A percentile compares a stretch with the other conserved stretches of the same genome.
phyloP scores from a whole-genome alignment of 2,113 vertebrate genomes.

The Mustela lutreola region DNA sequence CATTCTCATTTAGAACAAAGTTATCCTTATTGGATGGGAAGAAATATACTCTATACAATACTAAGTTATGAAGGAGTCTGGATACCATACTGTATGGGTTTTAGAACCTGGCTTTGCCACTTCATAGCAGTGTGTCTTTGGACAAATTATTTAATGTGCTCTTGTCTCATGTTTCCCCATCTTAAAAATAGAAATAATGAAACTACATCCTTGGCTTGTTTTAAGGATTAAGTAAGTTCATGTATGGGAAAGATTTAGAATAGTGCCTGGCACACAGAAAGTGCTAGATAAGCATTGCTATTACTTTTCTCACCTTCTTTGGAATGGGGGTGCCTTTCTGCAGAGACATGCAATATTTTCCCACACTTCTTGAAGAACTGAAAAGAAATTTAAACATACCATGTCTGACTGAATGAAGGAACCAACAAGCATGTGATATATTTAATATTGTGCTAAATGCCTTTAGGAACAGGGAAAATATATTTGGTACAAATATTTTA shows the following conservation, averaged over 20 bases:
- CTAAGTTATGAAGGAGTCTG: neutral
- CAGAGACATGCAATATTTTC: neutral
- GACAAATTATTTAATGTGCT: neutral
- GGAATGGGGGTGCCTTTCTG: neutral
- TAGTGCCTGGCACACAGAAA: neutral
- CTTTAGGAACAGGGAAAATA: conserved; percentile 52
- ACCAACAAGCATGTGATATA: neutral
- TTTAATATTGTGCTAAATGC: conserved; percentile 66
- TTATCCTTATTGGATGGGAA: neutral
- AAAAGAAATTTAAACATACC: conserved; percentile 65
- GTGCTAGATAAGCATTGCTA: neutral
- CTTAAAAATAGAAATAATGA: neutral
- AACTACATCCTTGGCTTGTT: neutral
- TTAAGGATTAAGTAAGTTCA: neutral
- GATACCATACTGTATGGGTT: neutral
- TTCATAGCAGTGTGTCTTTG: neutral
- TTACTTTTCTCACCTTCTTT: conserved; percentile 35
- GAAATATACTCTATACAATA: neutral
- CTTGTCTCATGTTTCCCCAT: neutral
- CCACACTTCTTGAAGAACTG: neutral
- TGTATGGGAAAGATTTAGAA: neutral
- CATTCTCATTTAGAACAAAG: neutral
- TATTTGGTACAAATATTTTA: conserved; percentile 76
- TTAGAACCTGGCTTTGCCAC: neutral
- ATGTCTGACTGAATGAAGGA: conserved; percentile 59